Percentiles rank a stretch among this genome's conserved stretches.
These are phyloP conservation scores for Brachionus rubens DNA, from an alignment of 1,140 invertebrate genomes.

Conservation along the genomic window DNA sequence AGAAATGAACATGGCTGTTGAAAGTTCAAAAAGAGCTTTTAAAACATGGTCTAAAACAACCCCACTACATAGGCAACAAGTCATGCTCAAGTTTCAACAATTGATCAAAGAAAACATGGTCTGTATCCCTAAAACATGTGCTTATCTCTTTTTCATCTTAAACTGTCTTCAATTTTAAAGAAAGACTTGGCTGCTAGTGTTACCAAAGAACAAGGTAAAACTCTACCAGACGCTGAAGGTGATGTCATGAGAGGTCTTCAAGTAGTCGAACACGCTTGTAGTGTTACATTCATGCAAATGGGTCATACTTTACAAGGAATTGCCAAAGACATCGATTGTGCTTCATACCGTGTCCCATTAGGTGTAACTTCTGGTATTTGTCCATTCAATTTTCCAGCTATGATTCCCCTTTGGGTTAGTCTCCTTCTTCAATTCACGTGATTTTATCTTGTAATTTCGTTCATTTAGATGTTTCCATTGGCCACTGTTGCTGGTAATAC, in stretches of 20 bases:
- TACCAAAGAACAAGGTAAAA: slow-evolving; percentile 95
- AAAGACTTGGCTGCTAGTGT: slow-evolving; percentile 76
- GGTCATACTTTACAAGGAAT: slow-evolving; percentile 88
- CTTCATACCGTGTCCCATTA: slow-evolving; percentile 76
- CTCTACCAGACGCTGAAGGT: slow-evolving; percentile 90
- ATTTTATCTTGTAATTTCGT: not conserved
- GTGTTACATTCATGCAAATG: slow-evolving; percentile 81
- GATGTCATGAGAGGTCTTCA: slow-evolving; percentile 95
- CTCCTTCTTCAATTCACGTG: slow-evolving; percentile 52
- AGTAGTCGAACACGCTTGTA: slow-evolving; percentile 92
- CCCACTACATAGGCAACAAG: slow-evolving; percentile 84
- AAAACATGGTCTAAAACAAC: slow-evolving; percentile 85
- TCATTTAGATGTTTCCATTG: slow-evolving; percentile 77
- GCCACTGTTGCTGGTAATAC: slow-evolving; percentile 84
- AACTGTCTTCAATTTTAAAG: slow-evolving; percentile 60
- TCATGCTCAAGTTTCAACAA: slow-evolving; percentile 86
- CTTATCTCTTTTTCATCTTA: slow-evolving; percentile 47
- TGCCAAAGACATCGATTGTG: slow-evolving; percentile 72
- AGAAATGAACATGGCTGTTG: slow-evolving; percentile 88
- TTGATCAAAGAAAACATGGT: slow-evolving; percentile 73
- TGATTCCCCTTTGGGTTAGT: slow-evolving; percentile 89
- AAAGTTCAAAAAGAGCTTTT: slow-evolving; percentile 78
- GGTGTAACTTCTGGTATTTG: slow-evolving; percentile 85
- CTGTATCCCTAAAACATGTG: not conserved
- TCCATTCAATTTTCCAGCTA: slow-evolving; percentile 82